phyloP scores from a whole-genome alignment of 2,888 invertebrate genomes.

The Tholera decimalis region DNA sequence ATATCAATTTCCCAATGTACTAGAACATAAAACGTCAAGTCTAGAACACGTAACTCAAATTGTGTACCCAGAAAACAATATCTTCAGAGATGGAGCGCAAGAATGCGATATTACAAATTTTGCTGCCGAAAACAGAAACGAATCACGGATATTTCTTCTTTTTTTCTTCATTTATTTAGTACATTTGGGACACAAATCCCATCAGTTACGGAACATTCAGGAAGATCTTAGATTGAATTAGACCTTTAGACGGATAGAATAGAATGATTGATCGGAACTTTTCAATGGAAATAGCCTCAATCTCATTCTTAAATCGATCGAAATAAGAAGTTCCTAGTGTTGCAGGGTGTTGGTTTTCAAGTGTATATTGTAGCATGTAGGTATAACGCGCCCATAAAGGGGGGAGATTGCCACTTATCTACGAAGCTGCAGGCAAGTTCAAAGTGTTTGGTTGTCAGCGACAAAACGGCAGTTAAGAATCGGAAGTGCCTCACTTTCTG shows the following conservation, averaged over 20 bases:
- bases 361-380: conserved; percentile 9
- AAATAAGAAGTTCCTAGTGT: neutral
- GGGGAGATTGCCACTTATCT: conserved; percentile 51
- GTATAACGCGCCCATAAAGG: conserved; percentile 27
- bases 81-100: conserved; percentile 45
- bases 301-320: conserved; percentile 8
- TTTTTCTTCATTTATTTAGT: conserved; percentile 35
- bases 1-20: conserved; percentile 49
- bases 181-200: conserved; percentile 17
- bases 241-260: neutral
- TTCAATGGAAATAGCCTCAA: conserved; percentile 15
- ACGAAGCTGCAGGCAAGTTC: conserved; percentile 38
- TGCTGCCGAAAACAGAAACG: conserved; percentile 39
- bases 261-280: conserved; percentile 16
- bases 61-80: conserved; percentile 55
- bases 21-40: conserved; percentile 54
- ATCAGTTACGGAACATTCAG: conserved; percentile 28
- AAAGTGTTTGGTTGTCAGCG: conserved; percentile 45
- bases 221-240: conserved; percentile 32
- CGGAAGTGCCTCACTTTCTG: conserved; percentile 26
- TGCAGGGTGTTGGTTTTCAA: neutral
- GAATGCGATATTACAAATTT: conserved; percentile 57
- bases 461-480: conserved; percentile 36
- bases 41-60: conserved; percentile 51
- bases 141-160: conserved; percentile 30